Evolutionary conservation across 2,113 vertebrate species (phyloP).

Genomic region (Lampris incognitus): DNA sequence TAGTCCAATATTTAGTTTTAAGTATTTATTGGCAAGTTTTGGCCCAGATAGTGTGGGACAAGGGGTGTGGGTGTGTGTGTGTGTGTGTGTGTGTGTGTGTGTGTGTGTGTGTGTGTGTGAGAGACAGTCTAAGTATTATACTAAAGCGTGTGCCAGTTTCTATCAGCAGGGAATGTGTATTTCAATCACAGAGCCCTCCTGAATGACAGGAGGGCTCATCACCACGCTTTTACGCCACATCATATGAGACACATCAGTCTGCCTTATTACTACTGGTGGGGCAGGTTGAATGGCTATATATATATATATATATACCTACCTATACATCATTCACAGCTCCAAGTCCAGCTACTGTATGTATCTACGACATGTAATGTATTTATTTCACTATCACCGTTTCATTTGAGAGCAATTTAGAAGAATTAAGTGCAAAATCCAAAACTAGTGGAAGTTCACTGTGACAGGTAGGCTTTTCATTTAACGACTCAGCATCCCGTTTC

Average conservation of each 20-base stretch:
- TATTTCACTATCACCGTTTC: conserved; percentile 82
- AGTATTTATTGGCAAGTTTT: conserved; percentile 29
- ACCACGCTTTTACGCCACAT: conserved; percentile 64
- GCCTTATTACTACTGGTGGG: neutral
- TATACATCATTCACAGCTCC: conserved; percentile 83
- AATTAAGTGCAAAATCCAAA: conserved; percentile 74
- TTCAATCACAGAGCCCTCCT: conserved; percentile 66
- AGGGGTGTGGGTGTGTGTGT: conserved; percentile 16
- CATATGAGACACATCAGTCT: conserved; percentile 33
- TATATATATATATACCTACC: neutral
- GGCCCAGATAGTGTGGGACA: conserved; percentile 26
- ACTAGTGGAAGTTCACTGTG: conserved; percentile 91
- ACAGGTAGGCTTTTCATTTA: conserved; percentile 93
- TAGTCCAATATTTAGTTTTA: conserved; percentile 19
- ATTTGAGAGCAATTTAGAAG: conserved; percentile 90
- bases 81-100: neutral
- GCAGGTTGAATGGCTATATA: conserved; percentile 52
- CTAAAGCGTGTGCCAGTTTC: conserved; percentile 32
- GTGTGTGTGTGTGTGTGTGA: conserved; percentile 34
- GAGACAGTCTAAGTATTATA: neutral
- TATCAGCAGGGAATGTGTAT: conserved; percentile 52
- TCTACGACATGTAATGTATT: conserved; percentile 70
- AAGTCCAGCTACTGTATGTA: conserved; percentile 86
- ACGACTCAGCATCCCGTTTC: conserved; percentile 93
- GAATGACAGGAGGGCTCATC: conserved; percentile 58